Evolutionary conservation across 1,140 invertebrate genomes (phyloP).

Genomic region (Chymomyza costata): DNA sequence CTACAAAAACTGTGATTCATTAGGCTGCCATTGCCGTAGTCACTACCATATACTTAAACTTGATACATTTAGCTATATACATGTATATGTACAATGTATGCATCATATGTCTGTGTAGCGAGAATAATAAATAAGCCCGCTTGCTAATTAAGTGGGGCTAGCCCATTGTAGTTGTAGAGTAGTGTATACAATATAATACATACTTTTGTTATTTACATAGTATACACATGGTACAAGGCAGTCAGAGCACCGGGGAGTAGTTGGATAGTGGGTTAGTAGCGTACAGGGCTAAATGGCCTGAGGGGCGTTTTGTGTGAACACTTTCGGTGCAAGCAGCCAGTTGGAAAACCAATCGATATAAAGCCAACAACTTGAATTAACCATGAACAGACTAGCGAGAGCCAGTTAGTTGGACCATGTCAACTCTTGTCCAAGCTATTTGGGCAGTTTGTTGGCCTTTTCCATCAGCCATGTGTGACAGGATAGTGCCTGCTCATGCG

Average conservation of each 20-base stretch:
- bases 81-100: background rate
- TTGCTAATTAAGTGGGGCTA: conserved; percentile 65
- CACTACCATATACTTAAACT: background rate
- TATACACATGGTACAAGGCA: conserved; percentile 41
- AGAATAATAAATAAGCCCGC: conserved; percentile 68
- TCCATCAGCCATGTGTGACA: too few species aligned
- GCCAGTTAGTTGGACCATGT: too few species aligned
- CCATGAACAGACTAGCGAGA: too few species aligned
- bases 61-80: background rate
- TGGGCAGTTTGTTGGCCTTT: too few species aligned
- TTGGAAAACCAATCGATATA: conserved; percentile 60
- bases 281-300: too few species aligned
- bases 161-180: too few species aligned
- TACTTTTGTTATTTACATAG: conserved; percentile 65
- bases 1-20: conserved; percentile 71
- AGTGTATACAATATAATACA: too few species aligned
- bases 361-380: background rate
- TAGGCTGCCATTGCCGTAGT: conserved; percentile 43
- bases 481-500: too few species aligned
- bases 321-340: conserved; percentile 16
- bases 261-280: too few species aligned
- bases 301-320: too few species aligned
- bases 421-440: too few species aligned
- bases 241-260: too few species aligned
- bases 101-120: conserved; percentile 35